Evolutionary conservation across 1,140 invertebrate genomes (phyloP).

Genomic region (Chelonus insularis): DNA sequence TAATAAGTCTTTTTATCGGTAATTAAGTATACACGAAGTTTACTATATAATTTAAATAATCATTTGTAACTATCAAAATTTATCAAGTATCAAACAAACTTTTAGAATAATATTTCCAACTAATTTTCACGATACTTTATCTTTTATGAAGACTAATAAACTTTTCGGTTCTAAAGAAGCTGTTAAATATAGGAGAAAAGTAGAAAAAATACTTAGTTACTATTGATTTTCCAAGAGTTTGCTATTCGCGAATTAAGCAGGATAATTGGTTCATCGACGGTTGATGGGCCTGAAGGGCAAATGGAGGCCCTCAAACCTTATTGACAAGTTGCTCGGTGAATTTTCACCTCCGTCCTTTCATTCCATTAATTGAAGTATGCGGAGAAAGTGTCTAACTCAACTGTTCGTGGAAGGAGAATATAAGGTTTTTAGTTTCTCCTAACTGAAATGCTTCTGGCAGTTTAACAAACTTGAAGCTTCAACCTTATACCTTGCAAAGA

Average conservation of each 20-base stretch:
- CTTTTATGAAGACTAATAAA: too few species aligned
- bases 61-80: too few species aligned
- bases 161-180: too few species aligned
- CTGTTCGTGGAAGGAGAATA: neutral
- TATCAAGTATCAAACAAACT: too few species aligned
- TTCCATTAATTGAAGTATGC: slow-evolving; percentile 18
- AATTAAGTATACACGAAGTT: too few species aligned
- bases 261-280: slow-evolving; percentile 23
- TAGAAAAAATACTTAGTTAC: neutral
- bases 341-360: neutral
- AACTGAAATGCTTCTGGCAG: slow-evolving; percentile 14
- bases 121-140: too few species aligned
- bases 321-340: neutral
- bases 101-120: too few species aligned
- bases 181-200: neutral
- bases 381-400: neutral
- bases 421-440: slow-evolving; percentile 10
- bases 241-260: slow-evolving; percentile 13
- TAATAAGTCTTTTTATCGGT: too few species aligned
- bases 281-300: neutral
- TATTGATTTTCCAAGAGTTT: slow-evolving; percentile 6
- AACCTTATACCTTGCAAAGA: too few species aligned
- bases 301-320: neutral
- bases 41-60: too few species aligned
- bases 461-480: neutral